These are phyloP conservation scores for Dasyornis broadbenti DNA, from an alignment of 2,113 vertebrate genomes.

Conservation along the genomic window DNA sequence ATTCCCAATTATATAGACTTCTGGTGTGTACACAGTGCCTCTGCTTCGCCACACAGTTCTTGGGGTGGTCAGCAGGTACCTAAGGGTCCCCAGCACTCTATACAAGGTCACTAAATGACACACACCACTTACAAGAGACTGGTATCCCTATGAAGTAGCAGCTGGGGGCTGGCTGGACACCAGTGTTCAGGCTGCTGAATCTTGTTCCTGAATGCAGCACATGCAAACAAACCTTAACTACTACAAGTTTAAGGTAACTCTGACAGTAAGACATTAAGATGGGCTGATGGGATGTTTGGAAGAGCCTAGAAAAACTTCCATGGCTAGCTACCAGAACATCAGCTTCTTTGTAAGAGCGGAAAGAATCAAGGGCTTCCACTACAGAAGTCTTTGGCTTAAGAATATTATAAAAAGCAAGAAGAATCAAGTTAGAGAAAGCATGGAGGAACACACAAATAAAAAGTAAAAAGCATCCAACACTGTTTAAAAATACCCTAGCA, in stretches of 20 bases:
- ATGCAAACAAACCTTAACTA: background rate
- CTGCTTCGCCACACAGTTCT: background rate
- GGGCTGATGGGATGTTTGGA: background rate
- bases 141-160: background rate
- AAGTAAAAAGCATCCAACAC: background rate
- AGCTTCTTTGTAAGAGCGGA: background rate
- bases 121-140: background rate
- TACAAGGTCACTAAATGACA: background rate
- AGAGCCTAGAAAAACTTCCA: background rate
- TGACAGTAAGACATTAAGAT: background rate
- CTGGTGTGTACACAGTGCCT: background rate
- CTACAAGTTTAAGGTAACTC: background rate
- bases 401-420: background rate
- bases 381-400: background rate
- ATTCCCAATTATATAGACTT: background rate
- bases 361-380: background rate
- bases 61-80: background rate
- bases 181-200: background rate
- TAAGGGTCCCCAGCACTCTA: background rate
- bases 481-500: background rate
- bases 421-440: background rate
- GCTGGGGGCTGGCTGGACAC: background rate
- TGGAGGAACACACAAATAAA: background rate
- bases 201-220: background rate
- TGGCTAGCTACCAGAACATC: background rate